Percentiles rank a stretch among this genome's conserved stretches.
These are phyloP conservation scores for Heliconius aoede DNA, from an alignment of 2,888 invertebrate species.

Conservation along the genomic window DNA sequence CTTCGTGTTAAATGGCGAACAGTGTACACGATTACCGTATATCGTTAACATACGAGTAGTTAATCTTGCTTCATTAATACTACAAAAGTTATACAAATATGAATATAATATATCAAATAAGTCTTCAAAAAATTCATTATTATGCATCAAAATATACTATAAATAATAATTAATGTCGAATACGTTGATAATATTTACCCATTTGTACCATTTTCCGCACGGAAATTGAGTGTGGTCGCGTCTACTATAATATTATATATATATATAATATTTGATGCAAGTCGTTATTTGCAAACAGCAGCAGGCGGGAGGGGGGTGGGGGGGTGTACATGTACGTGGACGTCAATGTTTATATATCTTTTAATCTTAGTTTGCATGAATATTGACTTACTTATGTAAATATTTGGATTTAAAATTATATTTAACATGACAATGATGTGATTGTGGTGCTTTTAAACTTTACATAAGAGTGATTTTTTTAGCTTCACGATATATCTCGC, in stretches of 20 bases:
- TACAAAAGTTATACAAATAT: no score
- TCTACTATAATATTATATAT: constrained; percentile 47
- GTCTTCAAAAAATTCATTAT: not conserved
- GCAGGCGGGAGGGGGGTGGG: constrained; percentile 34
- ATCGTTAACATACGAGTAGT: no score
- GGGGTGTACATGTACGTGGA: constrained; percentile 35
- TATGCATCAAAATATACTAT: not conserved
- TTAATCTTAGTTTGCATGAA: not conserved
- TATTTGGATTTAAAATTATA: not conserved
- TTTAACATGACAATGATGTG: not conserved
- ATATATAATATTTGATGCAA: constrained; percentile 48
- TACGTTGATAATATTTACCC: constrained; percentile 42
- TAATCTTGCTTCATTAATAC: not conserved
- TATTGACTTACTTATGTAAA: not conserved
- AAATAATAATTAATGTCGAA: constrained; percentile 26
- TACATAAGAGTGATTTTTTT: no score
- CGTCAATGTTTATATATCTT: constrained; percentile 31
- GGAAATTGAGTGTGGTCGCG: constrained; percentile 57
- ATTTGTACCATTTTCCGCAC: constrained; percentile 49
- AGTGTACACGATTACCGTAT: not conserved
- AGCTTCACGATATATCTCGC: no score
- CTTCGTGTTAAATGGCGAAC: not conserved
- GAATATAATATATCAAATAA: no score
- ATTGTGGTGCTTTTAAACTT: not conserved
- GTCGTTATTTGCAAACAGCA: constrained; percentile 30